phyloP scores from a whole-genome alignment of 1,140 invertebrate species.

The Zophobas atratus region DNA sequence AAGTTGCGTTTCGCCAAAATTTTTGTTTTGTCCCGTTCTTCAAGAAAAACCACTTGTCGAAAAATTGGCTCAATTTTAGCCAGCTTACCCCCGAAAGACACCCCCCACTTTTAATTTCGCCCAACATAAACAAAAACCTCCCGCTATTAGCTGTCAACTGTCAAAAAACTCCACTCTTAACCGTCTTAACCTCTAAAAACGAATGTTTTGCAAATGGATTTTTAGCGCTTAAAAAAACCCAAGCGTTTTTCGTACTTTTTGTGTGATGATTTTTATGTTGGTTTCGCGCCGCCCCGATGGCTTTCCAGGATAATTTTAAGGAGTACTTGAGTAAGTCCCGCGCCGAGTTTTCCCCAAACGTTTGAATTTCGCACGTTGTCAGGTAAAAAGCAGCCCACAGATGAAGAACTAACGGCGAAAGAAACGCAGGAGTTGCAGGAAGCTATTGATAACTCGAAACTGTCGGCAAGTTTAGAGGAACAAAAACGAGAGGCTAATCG shows the following conservation, averaged over 20 bases:
- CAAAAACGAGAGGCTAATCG: neutral
- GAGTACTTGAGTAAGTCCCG: neutral
- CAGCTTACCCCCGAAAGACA: too few species aligned
- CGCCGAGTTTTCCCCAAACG: neutral
- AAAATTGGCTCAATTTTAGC: too few species aligned
- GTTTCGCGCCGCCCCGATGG: neutral
- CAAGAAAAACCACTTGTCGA: too few species aligned
- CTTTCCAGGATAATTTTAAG: neutral
- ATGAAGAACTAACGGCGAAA: neutral
- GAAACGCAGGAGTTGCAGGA: constrained; percentile 7
- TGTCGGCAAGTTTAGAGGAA: constrained; percentile 1
- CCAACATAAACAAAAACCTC: neutral
- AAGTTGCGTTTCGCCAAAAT: too few species aligned
- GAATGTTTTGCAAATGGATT: neutral
- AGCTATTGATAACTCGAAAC: constrained; percentile 15
- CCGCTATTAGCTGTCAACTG: neutral
- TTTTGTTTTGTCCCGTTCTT: too few species aligned
- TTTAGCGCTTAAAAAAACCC: too few species aligned
- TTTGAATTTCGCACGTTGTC: neutral
- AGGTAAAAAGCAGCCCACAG: neutral
- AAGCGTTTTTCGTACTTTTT: too few species aligned
- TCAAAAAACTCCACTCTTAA: neutral
- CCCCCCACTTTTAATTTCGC: too few species aligned
- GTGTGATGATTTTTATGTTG: too few species aligned
- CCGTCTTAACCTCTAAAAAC: neutral